Evolutionary conservation across 2,797 vertebrate species (phyloP).

Genomic region (Synanceia verrucosa): DNA sequence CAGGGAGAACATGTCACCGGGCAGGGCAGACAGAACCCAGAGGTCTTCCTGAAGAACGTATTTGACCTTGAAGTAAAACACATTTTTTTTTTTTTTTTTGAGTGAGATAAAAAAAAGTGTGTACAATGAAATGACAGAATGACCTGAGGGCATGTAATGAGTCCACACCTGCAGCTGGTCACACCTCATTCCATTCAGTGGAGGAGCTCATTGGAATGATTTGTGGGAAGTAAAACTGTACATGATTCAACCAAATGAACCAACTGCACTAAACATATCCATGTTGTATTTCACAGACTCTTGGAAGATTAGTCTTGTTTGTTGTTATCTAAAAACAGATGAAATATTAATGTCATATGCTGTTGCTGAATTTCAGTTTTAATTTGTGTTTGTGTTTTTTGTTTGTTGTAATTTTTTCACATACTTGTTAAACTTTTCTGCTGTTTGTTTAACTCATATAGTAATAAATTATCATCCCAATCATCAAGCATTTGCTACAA

Average conservation of each 20-base stretch:
- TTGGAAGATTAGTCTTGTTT: not conserved
- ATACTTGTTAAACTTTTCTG: not conserved
- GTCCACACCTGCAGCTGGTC: constrained; percentile 3
- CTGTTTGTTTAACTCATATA: not conserved
- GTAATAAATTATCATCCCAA: not conserved
- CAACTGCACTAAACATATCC: not conserved
- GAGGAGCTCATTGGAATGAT: constrained; percentile 13
- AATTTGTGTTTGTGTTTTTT: not conserved
- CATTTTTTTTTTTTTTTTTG: not conserved
- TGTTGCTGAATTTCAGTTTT: not conserved
- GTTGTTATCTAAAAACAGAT: not conserved
- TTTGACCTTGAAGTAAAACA: constrained; percentile 58
- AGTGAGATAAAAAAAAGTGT: not conserved
- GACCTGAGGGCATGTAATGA: not conserved
- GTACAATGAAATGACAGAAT: not conserved
- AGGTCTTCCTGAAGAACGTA: constrained; percentile 81
- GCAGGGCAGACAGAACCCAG: constrained; percentile 72
- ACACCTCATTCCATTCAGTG: constrained; percentile 46
- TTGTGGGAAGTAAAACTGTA: not conserved
- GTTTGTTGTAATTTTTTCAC: not conserved
- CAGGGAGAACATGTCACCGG: constrained; percentile 68
- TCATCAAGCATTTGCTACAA: not conserved
- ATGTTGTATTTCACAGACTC: not conserved
- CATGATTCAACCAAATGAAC: not conserved
- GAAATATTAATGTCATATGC: not conserved